Evolutionary conservation across 2,888 invertebrate species (phyloP).

Genomic region (Stenolophus ochropezus): DNA sequence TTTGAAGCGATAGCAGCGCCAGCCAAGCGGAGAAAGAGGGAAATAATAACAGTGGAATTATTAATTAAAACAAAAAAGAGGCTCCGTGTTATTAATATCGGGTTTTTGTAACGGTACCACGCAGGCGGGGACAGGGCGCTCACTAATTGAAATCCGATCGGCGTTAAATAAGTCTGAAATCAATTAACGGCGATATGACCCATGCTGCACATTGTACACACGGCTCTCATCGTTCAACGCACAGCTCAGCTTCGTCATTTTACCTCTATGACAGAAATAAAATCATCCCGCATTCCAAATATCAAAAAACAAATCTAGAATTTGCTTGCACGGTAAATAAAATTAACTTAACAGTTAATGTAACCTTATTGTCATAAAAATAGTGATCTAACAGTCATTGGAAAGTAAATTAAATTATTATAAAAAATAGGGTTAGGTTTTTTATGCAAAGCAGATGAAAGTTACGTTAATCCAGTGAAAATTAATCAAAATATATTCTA

Average conservation of each 20-base stretch:
- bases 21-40: slow-evolving; percentile 23
- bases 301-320: too few species aligned
- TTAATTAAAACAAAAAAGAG: slow-evolving; percentile 46
- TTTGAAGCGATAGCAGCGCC: slow-evolving; percentile 18
- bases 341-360: too few species aligned
- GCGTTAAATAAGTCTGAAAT: slow-evolving; percentile 50
- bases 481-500: too few species aligned
- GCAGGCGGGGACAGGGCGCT: background rate
- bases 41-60: slow-evolving; percentile 38
- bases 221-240: background rate
- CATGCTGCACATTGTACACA: slow-evolving; percentile 16
- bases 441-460: too few species aligned
- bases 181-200: slow-evolving; percentile 40
- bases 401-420: too few species aligned
- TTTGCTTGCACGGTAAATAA: too few species aligned
- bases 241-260: background rate
- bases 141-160: slow-evolving; percentile 48
- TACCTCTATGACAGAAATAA: too few species aligned
- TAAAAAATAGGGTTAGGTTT: too few species aligned
- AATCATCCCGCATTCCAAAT: too few species aligned
- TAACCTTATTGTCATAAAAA: too few species aligned
- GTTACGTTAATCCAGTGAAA: too few species aligned
- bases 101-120: slow-evolving; percentile 40
- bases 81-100: slow-evolving; percentile 45
- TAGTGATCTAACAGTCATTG: too few species aligned